These are phyloP conservation scores for Eufriesea mexicana DNA, from an alignment of 1,140 invertebrate species.

Conservation along the genomic window DNA sequence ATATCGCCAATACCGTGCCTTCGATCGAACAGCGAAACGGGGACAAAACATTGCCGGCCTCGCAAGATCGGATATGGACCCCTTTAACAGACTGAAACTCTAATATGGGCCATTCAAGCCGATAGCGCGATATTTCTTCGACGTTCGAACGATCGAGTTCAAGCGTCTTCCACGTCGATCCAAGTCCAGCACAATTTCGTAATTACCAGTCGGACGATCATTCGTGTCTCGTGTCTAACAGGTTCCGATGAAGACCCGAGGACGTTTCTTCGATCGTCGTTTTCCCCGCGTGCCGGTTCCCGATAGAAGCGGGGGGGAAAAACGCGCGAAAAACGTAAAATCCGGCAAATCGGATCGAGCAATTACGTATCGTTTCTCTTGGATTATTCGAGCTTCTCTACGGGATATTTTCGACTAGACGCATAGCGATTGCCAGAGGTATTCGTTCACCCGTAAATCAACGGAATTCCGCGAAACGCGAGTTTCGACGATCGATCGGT, in stretches of 20 bases:
- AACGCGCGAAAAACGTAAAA: too few species aligned
- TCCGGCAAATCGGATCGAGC: background rate
- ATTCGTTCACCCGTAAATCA: conserved; percentile 42
- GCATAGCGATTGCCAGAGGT: background rate
- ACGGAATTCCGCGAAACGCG: conserved; percentile 54
- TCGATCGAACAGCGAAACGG: conserved; percentile 7
- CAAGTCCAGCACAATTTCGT: too few species aligned
- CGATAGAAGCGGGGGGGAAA: too few species aligned
- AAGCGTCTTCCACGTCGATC: background rate
- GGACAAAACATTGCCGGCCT: conserved; percentile 55
- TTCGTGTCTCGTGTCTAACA: background rate
- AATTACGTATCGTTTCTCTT: background rate
- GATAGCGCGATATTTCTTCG: conserved; percentile 71
- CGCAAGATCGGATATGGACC: conserved; percentile 72
- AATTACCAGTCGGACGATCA: background rate
- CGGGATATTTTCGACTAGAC: background rate
- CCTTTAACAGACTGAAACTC: conserved; percentile 76
- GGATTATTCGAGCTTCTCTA: background rate
- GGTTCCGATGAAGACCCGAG: background rate
- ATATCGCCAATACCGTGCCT: conserved; percentile 2
- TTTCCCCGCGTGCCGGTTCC: background rate
- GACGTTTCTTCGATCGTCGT: background rate
- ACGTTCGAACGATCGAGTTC: background rate
- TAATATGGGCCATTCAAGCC: conserved; percentile 79
- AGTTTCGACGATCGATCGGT: conserved; percentile 55